phyloP scores from a whole-genome alignment of 2,113 vertebrate genomes.

The Actenoides hombroni region DNA sequence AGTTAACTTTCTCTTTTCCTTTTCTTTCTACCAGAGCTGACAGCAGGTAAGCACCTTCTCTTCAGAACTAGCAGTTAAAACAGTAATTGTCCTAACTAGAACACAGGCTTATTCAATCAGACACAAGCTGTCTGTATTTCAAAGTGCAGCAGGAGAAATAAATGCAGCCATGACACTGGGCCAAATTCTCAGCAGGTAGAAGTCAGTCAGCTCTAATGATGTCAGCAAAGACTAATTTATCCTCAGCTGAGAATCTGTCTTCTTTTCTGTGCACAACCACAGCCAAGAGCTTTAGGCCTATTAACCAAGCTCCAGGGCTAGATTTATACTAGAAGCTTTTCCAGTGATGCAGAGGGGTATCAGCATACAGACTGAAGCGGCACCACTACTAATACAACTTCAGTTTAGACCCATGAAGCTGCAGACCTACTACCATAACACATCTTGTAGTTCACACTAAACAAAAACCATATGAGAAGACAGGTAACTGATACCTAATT shows the following conservation, averaged over 20 bases:
- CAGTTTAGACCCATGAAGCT: neutral
- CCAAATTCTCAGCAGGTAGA: neutral
- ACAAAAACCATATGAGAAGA: neutral
- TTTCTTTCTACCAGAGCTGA: neutral
- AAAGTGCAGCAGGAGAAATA: neutral
- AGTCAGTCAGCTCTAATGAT: neutral
- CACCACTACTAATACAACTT: neutral
- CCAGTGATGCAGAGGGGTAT: neutral
- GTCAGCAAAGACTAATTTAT: neutral
- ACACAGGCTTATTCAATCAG: neutral
- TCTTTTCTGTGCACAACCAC: neutral
- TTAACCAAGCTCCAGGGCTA: neutral
- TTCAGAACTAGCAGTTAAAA: neutral
- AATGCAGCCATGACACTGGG: neutral
- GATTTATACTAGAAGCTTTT: neutral
- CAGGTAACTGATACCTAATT: neutral
- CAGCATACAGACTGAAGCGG: neutral
- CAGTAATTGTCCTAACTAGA: neutral
- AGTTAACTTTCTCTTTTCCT: neutral
- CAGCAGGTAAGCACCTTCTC: neutral
- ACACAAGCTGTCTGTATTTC: neutral
- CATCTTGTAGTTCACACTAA: neutral
- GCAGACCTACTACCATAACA: neutral
- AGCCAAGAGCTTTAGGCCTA: neutral
- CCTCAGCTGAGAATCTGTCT: neutral